Base-by-base conservation (phyloP, 1,140 invertebrate genomes). In the Xylocopa sonorina region DNA sequence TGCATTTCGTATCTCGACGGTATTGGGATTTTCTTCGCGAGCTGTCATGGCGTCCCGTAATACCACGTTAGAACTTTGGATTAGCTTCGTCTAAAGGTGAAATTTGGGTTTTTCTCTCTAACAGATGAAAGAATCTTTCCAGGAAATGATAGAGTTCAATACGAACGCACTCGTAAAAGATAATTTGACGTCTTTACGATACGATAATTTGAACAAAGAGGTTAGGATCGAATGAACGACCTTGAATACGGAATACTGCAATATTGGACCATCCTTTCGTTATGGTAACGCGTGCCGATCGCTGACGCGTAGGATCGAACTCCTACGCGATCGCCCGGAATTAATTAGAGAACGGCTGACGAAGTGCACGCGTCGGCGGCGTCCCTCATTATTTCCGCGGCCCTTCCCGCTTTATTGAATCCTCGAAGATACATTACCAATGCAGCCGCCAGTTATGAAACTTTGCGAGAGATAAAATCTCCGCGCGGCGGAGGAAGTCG, bases 341-440 rank as follows among this genome's bases (percentile, higher is more conserved):
- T 73, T 78, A 78, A 78, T 78, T 73, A 73, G 77, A 21, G 46
- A 78, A 63, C 68, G 58, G 46, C 69, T 73, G 57, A 69, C 77
- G 38, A 73, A 41, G 57, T 78, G 55, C 68, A 73, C 68, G 67
- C 57, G 66, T 69, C 34, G 58, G 48, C 58, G n/a, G 43, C 51
- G 68, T 63, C 29, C 29, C 68, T 55, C 51, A 55, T 78, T 78
- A 78, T 55, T 64, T 73, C 58, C 68, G 38, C 77, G 6, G 41
- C n/a, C 58, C 58, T 73, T 55, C 77, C 21, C 21, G 43, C 68
- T 78, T 78, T 73, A 73, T 78, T 73, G 68, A 63, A 73, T 64
- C 69, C 69, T 27, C 29, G 69, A 73, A 46, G 69, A 73, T 63
- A 63, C 69, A 73, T 78, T 64, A 73, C 51, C 75, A 18, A 78